phyloP scores from a whole-genome alignment of 2,113 vertebrate genomes.

The Podarcis muralis region DNA sequence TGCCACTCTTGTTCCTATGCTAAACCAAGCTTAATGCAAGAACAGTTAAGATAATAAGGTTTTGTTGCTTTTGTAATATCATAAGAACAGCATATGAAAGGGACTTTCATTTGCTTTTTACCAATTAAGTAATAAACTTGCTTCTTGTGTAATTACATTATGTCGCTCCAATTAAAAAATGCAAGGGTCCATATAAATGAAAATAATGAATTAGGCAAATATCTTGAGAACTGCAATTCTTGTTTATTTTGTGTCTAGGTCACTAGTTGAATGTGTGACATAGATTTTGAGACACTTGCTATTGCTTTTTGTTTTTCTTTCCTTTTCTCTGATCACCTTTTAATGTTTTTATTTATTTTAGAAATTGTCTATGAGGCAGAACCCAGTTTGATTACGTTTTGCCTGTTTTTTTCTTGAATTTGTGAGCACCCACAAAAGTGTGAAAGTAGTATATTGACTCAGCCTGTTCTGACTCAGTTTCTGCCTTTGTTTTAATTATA shows the following conservation, averaged over 20 bases:
- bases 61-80: not conserved
- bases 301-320: not conserved
- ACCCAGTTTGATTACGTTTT: fast-evolving
- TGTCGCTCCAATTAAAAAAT: not conserved
- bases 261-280: not conserved
- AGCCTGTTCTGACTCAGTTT: fast-evolving
- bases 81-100: not conserved
- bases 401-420: fast-evolving
- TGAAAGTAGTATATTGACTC: not conserved
- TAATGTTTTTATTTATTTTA: not conserved
- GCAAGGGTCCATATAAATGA: not conserved
- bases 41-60: not conserved
- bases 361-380: not conserved
- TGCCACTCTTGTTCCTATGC: not conserved
- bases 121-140: not conserved
- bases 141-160: not conserved
- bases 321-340: not conserved
- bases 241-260: not conserved
- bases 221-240: not conserved
- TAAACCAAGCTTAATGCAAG: not conserved
- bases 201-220: not conserved
- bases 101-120: not conserved
- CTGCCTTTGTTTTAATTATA: no score
- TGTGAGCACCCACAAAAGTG: not conserved
- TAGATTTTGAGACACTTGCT: not conserved